Evolutionary conservation across 2,113 vertebrate species (phyloP), one percentile per base, ranked within the genome.

Genomic region (Orycteropus afer): DNA sequence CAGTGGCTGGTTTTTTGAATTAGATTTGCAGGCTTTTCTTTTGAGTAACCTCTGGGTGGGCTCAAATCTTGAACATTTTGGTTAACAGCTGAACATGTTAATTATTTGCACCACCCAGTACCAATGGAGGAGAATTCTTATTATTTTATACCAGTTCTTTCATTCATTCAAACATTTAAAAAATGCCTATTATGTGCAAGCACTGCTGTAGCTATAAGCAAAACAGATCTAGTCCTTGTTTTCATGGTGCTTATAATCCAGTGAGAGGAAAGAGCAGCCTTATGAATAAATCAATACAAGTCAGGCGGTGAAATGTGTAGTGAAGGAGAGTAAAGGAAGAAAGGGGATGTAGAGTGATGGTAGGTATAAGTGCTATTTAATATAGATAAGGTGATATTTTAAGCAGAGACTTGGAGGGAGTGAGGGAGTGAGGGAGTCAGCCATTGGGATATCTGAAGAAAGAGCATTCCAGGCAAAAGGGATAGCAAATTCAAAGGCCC

Each of bases 151-250:
- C 1, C 37, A 89, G 27, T 93, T 53, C 25, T 59, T 80, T 53
- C 20, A 90, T 90, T 81, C 71, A 79, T 67, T 89, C 32, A 42
- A 84, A 67, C 34, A 37, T 67, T 95, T 17, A 69, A 51, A 73
- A 67, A 53, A 53, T 29, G 13, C 25, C 25, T 89, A 1, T 67
- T 73, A 81, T 61, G 11, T 80, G 29, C 55, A 82, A 93, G 49
- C 17, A 63, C 59, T 87, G 25, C 63, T 37, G 20, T 84, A 81
- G 47, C n/a, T 95, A 9, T 32, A 82, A 79, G 65, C 14, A 73
- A 77, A 96, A 79, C 17, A 87, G 15, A n/a, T 59, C n/a, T 51
- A 76, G 53, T 67, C 2, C 9, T n/a, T 77, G 11, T 20, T 85
- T 4, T 53, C 53, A 25, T 53, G 77, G 47, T 77, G n/a, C 55